Evolutionary conservation across 2,797 vertebrate genomes (phyloP).

Genomic region (Euthynnus affinis): DNA sequence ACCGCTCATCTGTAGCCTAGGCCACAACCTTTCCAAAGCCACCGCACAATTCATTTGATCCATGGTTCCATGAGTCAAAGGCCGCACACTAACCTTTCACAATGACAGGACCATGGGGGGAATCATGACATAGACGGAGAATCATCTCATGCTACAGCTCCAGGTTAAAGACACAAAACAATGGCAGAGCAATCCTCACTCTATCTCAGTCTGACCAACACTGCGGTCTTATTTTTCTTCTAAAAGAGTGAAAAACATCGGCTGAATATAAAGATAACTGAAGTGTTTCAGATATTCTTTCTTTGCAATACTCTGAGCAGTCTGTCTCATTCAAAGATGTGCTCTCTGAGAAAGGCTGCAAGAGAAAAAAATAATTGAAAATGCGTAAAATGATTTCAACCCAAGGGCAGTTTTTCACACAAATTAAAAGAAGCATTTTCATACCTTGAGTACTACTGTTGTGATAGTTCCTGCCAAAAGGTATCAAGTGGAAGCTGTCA

Average conservation of each 20-base stretch:
- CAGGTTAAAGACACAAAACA: constrained; percentile 58
- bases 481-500: background rate
- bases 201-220: background rate
- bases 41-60: constrained; percentile 70
- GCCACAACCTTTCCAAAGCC: constrained; percentile 69
- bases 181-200: background rate
- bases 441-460: background rate
- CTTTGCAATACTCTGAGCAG: background rate
- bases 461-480: background rate
- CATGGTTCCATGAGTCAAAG: constrained; percentile 69
- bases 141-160: constrained; percentile 52
- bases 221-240: background rate
- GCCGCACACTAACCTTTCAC: constrained; percentile 69
- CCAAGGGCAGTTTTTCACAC: background rate
- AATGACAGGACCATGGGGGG: constrained; percentile 46
- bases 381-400: constrained; percentile 2
- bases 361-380: constrained; percentile 27
- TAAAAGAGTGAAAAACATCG: background rate
- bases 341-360: too few species aligned
- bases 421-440: constrained; percentile 6
- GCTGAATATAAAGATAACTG: constrained; percentile 9
- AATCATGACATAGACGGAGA: constrained; percentile 62
- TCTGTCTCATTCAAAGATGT: background rate
- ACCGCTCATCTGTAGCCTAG: constrained; percentile 34
- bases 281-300: background rate